Evolutionary conservation across 2,888 invertebrate genomes (phyloP), one percentile per base, ranked within the genome.

Genomic region (Molorchus minor): DNA sequence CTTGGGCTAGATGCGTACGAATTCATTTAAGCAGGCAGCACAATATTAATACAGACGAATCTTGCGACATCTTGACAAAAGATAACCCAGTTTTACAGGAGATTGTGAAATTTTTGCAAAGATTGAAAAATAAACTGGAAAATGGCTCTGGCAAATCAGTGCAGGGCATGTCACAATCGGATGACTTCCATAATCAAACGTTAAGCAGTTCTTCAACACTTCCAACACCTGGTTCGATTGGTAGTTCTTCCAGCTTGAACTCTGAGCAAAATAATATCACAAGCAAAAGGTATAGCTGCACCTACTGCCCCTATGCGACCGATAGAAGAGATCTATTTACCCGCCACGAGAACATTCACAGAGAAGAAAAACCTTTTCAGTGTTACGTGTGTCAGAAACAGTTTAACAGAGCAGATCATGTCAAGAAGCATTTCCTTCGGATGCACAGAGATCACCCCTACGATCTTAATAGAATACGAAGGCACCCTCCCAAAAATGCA

Each of bases 331-430:
- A 96, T 82, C 85, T 96, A 40, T 95, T 92, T 81, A 94, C 94
- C 35, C 87, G 95, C 29, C 95, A 96, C 80, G 94, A 95, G 82
- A 95, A 94, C 79, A 96, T 95, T 65, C 96, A 96, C 78, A 88
- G 94, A 71, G 94, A 94, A 78, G 94, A 95, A 78, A 95, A 96
- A 78, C 95, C 95, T 3, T 96, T 95, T 79, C 93, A 94, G 77
- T 96, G 95, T 80, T 95, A 95, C 79, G 89, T 94, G 25, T 95
- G 95, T 77, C 88, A 91, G 77, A 94, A 95, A 80, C 93, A 94
- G 79, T 96, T 96, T 82, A 96, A 95, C 80, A 86, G 95, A 49
- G 95, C 95, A 33, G 95, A 96, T 80, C 95, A 96, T 78, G 95
- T 96, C 41, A 96, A 96, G 81, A 96, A 96, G 76, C 95, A 96